These are phyloP conservation scores for Nothocercus nigrocapillus DNA, from an alignment of 2,113 vertebrate species.

Conservation along the genomic window DNA sequence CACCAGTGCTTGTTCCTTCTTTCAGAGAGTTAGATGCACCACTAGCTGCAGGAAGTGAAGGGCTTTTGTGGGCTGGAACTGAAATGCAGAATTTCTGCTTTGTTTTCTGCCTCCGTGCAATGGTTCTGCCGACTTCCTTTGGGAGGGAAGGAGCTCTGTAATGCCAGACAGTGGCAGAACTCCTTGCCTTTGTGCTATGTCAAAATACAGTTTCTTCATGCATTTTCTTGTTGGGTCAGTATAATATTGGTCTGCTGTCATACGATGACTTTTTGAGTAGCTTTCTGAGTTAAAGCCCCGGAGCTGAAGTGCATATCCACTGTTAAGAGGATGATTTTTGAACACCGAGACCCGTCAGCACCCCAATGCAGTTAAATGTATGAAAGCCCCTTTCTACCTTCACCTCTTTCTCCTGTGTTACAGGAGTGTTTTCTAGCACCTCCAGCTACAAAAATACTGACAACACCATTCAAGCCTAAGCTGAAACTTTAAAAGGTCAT, in stretches of 20 bases:
- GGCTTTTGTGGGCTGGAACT: background rate
- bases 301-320: background rate
- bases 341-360: background rate
- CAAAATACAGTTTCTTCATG: background rate
- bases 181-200: background rate
- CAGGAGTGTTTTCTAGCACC: background rate
- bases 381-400: background rate
- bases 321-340: background rate
- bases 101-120: background rate
- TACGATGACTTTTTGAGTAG: background rate
- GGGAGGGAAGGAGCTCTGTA: background rate
- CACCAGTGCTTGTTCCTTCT: background rate
- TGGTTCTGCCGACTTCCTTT: background rate
- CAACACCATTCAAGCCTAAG: background rate
- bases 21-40: background rate
- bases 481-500: background rate
- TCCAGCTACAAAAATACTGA: background rate
- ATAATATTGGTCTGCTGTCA: background rate
- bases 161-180: background rate
- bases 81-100: background rate
- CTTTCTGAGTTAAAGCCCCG: background rate
- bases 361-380: background rate
- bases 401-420: background rate
- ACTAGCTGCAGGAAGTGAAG: background rate
- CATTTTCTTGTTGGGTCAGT: background rate